phyloP scores from a whole-genome alignment of 2,113 vertebrate species.

The Syrmaticus mikado region DNA sequence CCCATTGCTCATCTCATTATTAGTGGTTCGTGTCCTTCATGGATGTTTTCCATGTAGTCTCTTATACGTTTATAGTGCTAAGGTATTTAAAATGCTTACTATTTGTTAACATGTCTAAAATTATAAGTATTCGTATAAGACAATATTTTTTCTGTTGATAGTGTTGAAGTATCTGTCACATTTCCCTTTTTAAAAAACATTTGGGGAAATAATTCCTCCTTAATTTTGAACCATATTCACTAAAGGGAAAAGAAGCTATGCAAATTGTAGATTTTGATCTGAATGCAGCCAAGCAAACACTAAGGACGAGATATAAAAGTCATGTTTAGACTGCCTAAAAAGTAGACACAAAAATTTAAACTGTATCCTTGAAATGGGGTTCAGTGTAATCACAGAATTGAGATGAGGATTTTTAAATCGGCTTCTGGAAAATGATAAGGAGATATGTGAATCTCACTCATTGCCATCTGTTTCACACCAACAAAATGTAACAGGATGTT shows the following conservation, averaged over 20 bases:
- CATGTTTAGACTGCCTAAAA: not conserved
- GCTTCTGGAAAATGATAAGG: not conserved
- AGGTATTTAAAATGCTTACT: not conserved
- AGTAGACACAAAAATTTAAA: not conserved
- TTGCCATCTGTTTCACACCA: no score
- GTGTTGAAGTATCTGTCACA: not conserved
- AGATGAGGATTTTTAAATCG: not conserved
- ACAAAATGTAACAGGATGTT: no score
- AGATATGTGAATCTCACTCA: not conserved
- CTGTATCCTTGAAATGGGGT: not conserved
- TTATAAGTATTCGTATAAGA: not conserved
- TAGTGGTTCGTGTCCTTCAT: not conserved
- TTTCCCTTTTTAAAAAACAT: not conserved
- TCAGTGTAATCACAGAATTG: not conserved
- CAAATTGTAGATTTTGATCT: not conserved
- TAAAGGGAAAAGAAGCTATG: not conserved
- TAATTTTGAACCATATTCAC: not conserved
- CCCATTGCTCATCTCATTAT: not conserved
- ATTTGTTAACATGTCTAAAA: not conserved
- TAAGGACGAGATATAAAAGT: not conserved
- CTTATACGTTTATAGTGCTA: not conserved
- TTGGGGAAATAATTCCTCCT: not conserved
- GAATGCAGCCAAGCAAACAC: not conserved
- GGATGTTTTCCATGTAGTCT: not conserved
- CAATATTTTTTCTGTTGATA: not conserved